These are phyloP conservation scores for Amorpha juglandis DNA, from an alignment of 2,888 invertebrate genomes.

Conservation along the genomic window DNA sequence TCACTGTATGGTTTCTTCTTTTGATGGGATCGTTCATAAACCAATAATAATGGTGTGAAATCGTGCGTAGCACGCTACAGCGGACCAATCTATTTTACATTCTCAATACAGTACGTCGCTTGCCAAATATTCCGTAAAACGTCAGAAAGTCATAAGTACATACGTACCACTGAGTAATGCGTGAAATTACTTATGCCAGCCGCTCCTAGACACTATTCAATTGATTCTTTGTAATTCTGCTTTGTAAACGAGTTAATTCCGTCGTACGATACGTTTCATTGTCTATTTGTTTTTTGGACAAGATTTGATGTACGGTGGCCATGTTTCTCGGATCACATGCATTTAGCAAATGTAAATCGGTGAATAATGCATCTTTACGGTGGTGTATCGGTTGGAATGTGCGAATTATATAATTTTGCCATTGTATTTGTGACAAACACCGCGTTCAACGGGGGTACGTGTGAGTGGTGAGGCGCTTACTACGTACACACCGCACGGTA, in stretches of 20 bases:
- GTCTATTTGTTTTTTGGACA: conserved; percentile 76
- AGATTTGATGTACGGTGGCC: conserved; percentile 75
- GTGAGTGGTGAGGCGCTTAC: conserved; percentile 58
- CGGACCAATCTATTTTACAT: conserved; percentile 67
- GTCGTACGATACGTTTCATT: conserved; percentile 68
- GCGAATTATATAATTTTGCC: conserved; percentile 75
- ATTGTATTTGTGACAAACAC: conserved; percentile 55
- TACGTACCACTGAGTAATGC: conserved; percentile 81
- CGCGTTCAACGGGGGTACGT: conserved; percentile 56
- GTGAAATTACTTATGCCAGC: conserved; percentile 80
- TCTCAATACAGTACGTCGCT: conserved; percentile 77
- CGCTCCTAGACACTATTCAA: conserved; percentile 71
- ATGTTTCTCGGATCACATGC: conserved; percentile 83
- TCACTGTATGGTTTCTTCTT: conserved; percentile 69
- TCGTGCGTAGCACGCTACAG: conserved; percentile 66
- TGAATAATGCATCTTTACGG: conserved; percentile 64
- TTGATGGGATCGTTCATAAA: conserved; percentile 57
- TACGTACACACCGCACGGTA: conserved; percentile 53
- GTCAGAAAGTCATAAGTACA: conserved; percentile 84
- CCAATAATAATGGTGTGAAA: conserved; percentile 53
- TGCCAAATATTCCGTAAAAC: conserved; percentile 85
- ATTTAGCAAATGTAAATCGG: conserved; percentile 67
- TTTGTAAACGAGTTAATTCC: conserved; percentile 56
- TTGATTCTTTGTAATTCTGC: conserved; percentile 72
- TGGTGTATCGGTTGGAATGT: conserved; percentile 64